Base-by-base conservation (phyloP, 1,140 invertebrate genomes). In the Drosophila lacteicornis region DNA sequence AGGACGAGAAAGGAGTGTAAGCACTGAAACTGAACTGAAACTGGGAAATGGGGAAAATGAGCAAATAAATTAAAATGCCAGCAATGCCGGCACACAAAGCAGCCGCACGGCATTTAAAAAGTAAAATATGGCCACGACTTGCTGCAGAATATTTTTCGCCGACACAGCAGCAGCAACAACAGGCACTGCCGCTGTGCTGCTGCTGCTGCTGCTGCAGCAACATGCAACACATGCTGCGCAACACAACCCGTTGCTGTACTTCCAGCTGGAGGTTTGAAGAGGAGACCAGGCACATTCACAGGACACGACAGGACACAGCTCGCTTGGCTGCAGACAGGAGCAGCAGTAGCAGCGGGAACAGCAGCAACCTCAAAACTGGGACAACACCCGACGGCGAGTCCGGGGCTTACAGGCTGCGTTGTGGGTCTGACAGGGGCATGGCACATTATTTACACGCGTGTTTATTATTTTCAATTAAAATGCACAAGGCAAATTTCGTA, bases 401-500 rank as follows among this genome's bases (percentile, higher is more conserved):
- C 55, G 57, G 57, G 56, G 13, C 50, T 13, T 36, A 53, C 50
- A 19, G 50, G 50, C 51, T 60, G 53, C 43, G 30, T 56, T 70
- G 60, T 82, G 79, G 43, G 38, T 62, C 60, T 88, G 80, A 75
- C 69, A 75, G 68, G 75, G 68, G 66, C 83, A 73, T 65, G 66
- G 61, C 80, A 79, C 84, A 87, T 87, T 87, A 87, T 84, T 88
- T 84, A 87, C 84, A 87, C 73, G 84, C 84, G 84, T 87, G 84
- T 87, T 87, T 87, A 88, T 87, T 87, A 88, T 87, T 87, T 88
- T 87, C 84, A 87, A 87, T 87, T 87, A 87, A 87, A 87, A 78
- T 83, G 68, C 80, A 88, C 56, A 65, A 51, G 60, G 73, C 51
- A 74, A 70, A 74, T 88, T 80, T 88, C 68, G 73, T 80, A 87